Percentiles rank a stretch among this genome's conserved stretches.
Evolutionary conservation across 1,140 invertebrate genomes (phyloP).

Genomic region (Drosophila truncata): DNA sequence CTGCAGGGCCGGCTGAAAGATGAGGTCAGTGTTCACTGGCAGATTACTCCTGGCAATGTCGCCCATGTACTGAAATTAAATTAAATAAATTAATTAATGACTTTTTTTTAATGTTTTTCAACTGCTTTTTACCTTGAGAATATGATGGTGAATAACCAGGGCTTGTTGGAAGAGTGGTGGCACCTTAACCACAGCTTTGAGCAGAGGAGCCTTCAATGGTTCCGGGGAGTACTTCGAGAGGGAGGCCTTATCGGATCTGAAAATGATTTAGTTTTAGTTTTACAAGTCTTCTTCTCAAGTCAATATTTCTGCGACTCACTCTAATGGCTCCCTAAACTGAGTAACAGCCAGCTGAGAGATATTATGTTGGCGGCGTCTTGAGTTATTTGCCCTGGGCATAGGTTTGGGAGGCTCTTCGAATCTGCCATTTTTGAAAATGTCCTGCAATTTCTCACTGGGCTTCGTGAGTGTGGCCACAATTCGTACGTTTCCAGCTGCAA

Average conservation of each 20-base stretch:
- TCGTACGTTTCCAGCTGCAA: conserved; percentile 94
- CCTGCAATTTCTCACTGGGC: conserved; percentile 88
- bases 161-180: conserved; percentile 92
- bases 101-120: too few species aligned
- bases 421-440: conserved; percentile 87
- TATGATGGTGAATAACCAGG: conserved; percentile 90
- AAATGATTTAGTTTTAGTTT: not conserved
- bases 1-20: conserved; percentile 93
- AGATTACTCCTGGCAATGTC: conserved; percentile 92
- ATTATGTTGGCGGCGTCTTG: conserved; percentile 90
- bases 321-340: conserved; percentile 89
- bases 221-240: conserved; percentile 94
- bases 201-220: conserved; percentile 93
- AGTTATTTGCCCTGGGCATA: conserved; percentile 75
- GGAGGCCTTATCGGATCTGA: conserved; percentile 86
- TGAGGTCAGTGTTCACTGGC: conserved; percentile 92
- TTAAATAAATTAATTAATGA: too few species aligned
- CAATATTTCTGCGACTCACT: conserved; percentile 33
- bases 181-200: conserved; percentile 92
- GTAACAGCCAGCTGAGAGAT: conserved; percentile 93
- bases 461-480: conserved; percentile 93
- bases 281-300: not conserved
- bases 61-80: conserved; percentile 91
- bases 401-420: conserved; percentile 40
- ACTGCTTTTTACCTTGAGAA: conserved; percentile 88